A percentile compares a stretch with the other conserved stretches of the same genome.
phyloP scores from a whole-genome alignment of 2,113 vertebrate species.

The Prietella phreatophila region DNA sequence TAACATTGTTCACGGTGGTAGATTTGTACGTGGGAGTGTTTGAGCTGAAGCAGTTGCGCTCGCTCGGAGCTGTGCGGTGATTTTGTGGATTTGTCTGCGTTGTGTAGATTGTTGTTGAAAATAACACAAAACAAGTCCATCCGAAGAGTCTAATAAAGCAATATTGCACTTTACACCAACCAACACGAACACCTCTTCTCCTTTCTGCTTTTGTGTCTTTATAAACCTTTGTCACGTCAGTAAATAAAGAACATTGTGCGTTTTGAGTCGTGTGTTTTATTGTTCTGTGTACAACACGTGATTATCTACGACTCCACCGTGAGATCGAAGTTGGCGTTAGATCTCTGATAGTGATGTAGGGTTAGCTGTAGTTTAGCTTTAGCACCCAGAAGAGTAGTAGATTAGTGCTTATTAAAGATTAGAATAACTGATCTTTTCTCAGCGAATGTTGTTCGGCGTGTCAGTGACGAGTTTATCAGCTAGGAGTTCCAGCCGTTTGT shows the following conservation, averaged over 20 bases:
- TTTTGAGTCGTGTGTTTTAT: not conserved
- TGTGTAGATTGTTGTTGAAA: not conserved
- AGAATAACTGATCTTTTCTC: too few species aligned
- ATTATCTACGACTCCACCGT: not conserved
- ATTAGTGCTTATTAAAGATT: too few species aligned
- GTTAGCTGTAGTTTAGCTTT: not conserved
- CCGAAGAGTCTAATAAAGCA: conserved; percentile 5
- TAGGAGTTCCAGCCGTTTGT: too few species aligned
- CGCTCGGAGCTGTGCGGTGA: not conserved
- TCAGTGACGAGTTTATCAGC: too few species aligned
- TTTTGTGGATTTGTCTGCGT: not conserved
- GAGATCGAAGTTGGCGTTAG: not conserved
- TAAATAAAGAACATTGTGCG: not conserved
- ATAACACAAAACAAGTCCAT: not conserved
- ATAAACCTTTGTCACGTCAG: not conserved
- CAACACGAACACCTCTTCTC: not conserved
- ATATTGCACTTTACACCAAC: not conserved
- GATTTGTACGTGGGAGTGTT: not conserved
- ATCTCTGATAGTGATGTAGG: not conserved
- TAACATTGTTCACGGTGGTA: not conserved
- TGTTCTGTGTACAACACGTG: not conserved
- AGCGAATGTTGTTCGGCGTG: too few species aligned
- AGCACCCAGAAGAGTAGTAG: too few species aligned
- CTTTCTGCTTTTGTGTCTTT: not conserved
- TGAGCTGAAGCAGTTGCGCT: not conserved